A percentile compares a stretch with the other conserved stretches of the same genome.
Evolutionary conservation across 2,113 vertebrate species (phyloP).

Genomic region (Urocolius indicus): DNA sequence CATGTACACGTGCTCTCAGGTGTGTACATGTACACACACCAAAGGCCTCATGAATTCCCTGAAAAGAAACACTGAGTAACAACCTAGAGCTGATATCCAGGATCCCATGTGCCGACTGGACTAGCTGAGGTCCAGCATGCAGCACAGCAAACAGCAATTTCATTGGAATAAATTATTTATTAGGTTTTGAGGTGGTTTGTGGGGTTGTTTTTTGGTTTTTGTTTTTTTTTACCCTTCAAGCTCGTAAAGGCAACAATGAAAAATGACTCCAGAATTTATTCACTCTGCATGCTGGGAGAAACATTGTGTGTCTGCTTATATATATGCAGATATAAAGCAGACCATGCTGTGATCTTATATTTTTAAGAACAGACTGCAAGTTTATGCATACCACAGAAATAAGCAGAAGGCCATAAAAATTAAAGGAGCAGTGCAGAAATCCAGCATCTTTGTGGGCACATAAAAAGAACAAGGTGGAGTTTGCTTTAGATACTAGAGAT

Average conservation of each 20-base stretch:
- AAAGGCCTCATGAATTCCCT: not conserved
- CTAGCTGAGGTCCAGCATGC: not conserved
- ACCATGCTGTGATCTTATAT: not conserved
- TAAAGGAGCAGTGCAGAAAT: constrained; percentile 11
- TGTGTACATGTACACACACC: not conserved
- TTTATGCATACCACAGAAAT: not conserved
- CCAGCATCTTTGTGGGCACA: not conserved
- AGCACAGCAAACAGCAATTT: not conserved
- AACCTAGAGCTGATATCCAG: not conserved
- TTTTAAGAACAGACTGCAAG: not conserved
- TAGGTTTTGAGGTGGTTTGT: not conserved
- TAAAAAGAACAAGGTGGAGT: not conserved
- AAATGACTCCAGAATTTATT: constrained; percentile 26
- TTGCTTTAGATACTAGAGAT: not conserved
- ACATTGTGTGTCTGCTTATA: not conserved
- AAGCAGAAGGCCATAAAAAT: not conserved
- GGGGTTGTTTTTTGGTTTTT: not conserved
- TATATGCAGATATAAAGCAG: constrained; percentile 13
- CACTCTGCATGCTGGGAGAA: constrained; percentile 1
- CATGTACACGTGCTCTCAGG: not conserved
- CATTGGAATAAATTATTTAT: constrained; percentile 36
- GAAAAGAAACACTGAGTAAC: not conserved
- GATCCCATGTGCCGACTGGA: not conserved
- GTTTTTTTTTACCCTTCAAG: not conserved
- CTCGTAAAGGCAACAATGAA: constrained; percentile 34